Base-by-base conservation (phyloP, 1,140 invertebrate genomes). In the Calephelis nemesis region DNA sequence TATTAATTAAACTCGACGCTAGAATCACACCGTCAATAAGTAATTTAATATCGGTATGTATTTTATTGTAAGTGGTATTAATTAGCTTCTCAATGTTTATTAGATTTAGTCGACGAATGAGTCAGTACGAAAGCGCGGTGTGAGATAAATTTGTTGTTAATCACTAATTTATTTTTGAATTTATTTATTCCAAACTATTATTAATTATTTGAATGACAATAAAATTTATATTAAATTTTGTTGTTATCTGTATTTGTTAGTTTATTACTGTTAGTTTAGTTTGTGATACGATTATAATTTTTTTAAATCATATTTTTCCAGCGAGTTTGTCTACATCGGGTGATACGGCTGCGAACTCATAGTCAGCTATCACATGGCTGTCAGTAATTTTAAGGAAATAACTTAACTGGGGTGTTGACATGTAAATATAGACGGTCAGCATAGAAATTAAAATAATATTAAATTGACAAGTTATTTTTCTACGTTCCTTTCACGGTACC, bases 321-420 rank as follows among this genome's bases (percentile, higher is more conserved):
- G 64, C 64, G 64, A 52, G 71, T 88, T 91, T 90, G 76, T 90
- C 83, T 88, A 81, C 84, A 83, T 84, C 85, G 87, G 69, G 84
- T 82, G 74, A 74, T 78, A 83, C 80, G 74, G 80, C 81, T 84
- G 73, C 45, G 73, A 84, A 78, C 89, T 87, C 89, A 91, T 87
- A 88, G 89, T 90, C 88, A 90, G 89, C 89, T 91, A 90, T 91
- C 89, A 91, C 80, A 91, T 91, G 89, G 89, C 89, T 91, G 89
- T 91, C 89, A 90, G 81, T 91, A 91, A 88, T 89, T 90, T 83
- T 91, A 91, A 91, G 89, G 73, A 87, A 52, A 83, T 82, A 88
- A 87, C 81, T 82, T 82, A 85, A 90, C 81, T 78, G 86, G 88
- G 83, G 81, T 89, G 89, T 91, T 91, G 89, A 87, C 89, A 65